Conservation (phyloP, 2,797 vertebrate species). For the Pteropus rufus region DNA sequence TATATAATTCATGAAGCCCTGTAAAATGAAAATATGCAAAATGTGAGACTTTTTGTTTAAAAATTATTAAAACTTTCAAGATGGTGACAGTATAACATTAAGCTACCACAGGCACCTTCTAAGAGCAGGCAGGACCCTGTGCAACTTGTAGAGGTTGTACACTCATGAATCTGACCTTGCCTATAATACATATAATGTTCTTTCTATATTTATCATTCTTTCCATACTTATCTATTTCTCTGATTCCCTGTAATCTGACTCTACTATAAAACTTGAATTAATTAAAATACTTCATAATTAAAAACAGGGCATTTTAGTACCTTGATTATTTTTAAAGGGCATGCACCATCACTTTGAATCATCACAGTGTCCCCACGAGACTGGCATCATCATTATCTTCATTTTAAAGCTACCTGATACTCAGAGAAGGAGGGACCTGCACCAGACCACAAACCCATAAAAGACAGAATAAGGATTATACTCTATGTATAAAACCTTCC, state of each 20-base stretch:
- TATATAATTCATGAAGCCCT: neutral
- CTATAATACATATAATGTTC: neutral
- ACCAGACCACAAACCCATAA: neutral
- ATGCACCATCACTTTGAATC: neutral
- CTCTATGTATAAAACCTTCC: neutral
- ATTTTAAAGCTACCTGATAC: neutral
- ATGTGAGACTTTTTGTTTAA: neutral
- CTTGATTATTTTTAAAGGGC: neutral
- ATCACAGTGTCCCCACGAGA: neutral
- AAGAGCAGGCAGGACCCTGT: too few relatives aligned
- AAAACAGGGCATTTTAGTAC: neutral
- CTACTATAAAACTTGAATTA: neutral
- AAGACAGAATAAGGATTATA: neutral
- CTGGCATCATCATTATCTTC: neutral
- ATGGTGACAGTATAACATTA: neutral
- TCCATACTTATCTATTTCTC: neutral
- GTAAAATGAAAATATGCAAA: neutral
- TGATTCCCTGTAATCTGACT: neutral
- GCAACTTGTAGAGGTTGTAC: neutral
- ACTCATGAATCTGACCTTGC: neutral
- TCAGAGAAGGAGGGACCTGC: neutral
- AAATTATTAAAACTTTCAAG: neutral
- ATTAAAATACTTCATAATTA: neutral
- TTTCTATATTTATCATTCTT: neutral
- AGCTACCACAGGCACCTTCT: neutral